Evolutionary conservation across 2,113 vertebrate species (phyloP), one percentile per base, ranked within the genome.

Genomic region (Poeciliopsis turrubarensis): DNA sequence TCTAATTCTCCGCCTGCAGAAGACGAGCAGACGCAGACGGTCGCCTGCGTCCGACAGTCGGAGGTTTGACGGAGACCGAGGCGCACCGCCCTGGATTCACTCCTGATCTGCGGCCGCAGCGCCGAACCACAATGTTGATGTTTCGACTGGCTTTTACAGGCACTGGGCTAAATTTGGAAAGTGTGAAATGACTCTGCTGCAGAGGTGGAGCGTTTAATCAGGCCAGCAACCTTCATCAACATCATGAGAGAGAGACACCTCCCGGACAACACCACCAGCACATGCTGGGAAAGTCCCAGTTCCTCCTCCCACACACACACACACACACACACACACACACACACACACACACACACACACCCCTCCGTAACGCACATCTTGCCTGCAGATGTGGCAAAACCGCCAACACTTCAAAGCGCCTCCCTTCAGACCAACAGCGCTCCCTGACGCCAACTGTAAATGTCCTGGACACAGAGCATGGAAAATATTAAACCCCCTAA

Each of bases 371-470:
- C 72, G 88, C 95, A 97, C 97, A 99, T 99, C 96, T 99, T 98
- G 97, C 95, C 89, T 95, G 96, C 97, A 99, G 96, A 98, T 99
- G 97, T 98, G 96, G 96, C 92, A 86, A 96, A 92, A 96, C 96
- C 95, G 89, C 96, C 96, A 96, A 95, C 94, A 96, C 97, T 97
- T 97, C 97, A 97, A 99, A 98, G 97, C 96, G 94, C 94, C 95
- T 95, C 95, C 84, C 93, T 94, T 96, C 96, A 96, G 96, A 97
- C 97, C 95, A 95, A 95, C 93, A 94, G 94, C 95, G 95, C 95
- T 95, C 95, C 93, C 97, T 97, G 97, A 98, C 96, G 97, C 97
- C 96, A 95, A 97, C 95, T 97, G 96, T 97, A 97, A 98, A 97
- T 95, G 95, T 95, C 95, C 96, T 96, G 96, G 96, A 97, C 96